phyloP scores from a whole-genome alignment of 2,113 vertebrate genomes.

The Chitala chitala region DNA sequence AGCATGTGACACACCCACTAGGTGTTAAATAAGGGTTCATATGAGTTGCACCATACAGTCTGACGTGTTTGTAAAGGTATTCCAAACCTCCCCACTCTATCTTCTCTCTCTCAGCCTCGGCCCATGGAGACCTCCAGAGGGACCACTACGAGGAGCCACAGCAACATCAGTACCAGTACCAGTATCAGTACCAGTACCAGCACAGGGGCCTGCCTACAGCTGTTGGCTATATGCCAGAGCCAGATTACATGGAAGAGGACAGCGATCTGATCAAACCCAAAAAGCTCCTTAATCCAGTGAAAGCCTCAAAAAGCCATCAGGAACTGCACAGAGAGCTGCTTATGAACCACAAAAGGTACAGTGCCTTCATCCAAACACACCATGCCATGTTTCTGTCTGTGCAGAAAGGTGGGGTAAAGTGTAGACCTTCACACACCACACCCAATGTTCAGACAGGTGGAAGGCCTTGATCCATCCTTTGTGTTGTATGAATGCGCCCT shows the following conservation, averaged over 20 bases:
- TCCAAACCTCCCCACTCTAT: neutral
- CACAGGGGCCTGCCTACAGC: constrained; percentile 27
- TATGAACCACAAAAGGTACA: constrained; percentile 79
- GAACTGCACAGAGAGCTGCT: constrained; percentile 81
- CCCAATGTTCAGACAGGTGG: neutral
- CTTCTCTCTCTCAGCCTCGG: constrained; percentile 58
- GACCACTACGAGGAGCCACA: constrained; percentile 36
- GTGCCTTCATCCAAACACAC: neutral
- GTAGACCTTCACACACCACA: neutral
- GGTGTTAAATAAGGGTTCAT: neutral
- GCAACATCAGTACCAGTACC: neutral
- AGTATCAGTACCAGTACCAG: constrained; percentile 24
- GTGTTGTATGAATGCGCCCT: neutral
- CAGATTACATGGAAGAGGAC: constrained; percentile 71
- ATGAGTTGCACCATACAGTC: too few relatives aligned
- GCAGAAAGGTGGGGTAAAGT: neutral
- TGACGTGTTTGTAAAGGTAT: neutral
- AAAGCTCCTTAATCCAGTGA: constrained; percentile 82
- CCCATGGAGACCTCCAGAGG: constrained; percentile 75
- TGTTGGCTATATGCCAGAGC: constrained; percentile 64
- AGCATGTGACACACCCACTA: too few relatives aligned
- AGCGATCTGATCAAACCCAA: constrained; percentile 83
- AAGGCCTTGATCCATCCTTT: neutral
- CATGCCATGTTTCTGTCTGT: neutral
- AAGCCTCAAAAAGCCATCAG: constrained; percentile 81